These are phyloP conservation scores for Eilema depressum DNA, from an alignment of 2,888 invertebrate species.

Conservation along the genomic window DNA sequence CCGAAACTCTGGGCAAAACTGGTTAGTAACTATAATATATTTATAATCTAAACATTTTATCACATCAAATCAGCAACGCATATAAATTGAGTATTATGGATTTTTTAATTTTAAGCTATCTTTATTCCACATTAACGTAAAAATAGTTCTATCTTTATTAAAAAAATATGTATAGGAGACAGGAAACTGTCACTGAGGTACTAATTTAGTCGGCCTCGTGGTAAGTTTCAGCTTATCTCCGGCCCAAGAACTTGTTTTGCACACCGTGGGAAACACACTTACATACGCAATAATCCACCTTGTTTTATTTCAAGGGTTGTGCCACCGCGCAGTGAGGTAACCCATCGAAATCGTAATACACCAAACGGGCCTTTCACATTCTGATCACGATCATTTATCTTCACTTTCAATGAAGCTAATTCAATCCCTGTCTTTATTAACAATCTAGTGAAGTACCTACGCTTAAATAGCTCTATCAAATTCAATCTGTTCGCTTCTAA, in stretches of 20 bases:
- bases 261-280: constrained; percentile 83
- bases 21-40: background rate
- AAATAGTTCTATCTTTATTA: constrained; percentile 38
- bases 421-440: constrained; percentile 42
- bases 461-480: constrained; percentile 45
- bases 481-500: constrained; percentile 50
- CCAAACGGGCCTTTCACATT: constrained; percentile 63
- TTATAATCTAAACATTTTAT: background rate
- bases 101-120: background rate
- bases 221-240: constrained; percentile 82
- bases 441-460: constrained; percentile 44
- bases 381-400: constrained; percentile 54
- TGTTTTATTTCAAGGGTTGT: constrained; percentile 79
- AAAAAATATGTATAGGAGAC: constrained; percentile 68
- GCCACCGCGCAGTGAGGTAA: constrained; percentile 46
- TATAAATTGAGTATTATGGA: background rate
- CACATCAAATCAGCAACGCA: background rate
- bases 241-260: constrained; percentile 80
- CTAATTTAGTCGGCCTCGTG: constrained; percentile 80
- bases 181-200: constrained; percentile 83
- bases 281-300: constrained; percentile 79
- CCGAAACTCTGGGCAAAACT: background rate
- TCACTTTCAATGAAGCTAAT: constrained; percentile 46
- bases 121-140: constrained; percentile 28
- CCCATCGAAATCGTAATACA: constrained; percentile 47